Conservation (phyloP, 2,113 vertebrate genomes). For the Etheostoma cragini region DNA sequence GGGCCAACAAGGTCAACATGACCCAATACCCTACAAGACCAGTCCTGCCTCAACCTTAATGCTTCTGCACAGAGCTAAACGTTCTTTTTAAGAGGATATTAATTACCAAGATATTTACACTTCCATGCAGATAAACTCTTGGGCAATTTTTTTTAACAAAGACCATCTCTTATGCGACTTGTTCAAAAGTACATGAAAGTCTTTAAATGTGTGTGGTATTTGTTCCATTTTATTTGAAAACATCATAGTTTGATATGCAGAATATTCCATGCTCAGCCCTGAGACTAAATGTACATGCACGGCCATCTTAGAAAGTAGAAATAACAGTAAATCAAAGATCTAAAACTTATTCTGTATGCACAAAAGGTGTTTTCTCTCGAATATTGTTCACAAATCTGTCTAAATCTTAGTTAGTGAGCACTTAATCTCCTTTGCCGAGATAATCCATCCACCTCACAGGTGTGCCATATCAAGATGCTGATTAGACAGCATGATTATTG, state of each 20-base stretch:
- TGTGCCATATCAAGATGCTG: too few relatives aligned
- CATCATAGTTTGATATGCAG: conserved; percentile 11
- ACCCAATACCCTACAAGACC: conserved; percentile 36
- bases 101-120: conserved; percentile 2
- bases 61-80: conserved; percentile 39
- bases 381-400: too few relatives aligned
- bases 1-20: conserved; percentile 51
- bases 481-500: too few relatives aligned
- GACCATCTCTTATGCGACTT: background rate
- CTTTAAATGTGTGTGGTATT: conserved; percentile 1
- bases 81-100: conserved; percentile 35
- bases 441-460: too few relatives aligned
- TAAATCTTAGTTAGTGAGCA: too few relatives aligned
- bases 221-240: conserved; percentile 35
- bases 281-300: conserved; percentile 7
- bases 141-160: conserved; percentile 10
- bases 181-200: conserved; percentile 41
- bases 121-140: conserved; percentile 4
- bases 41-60: conserved; percentile 25
- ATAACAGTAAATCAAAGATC: background rate
- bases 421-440: too few relatives aligned
- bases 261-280: background rate
- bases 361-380: too few relatives aligned
- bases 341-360: too few relatives aligned
- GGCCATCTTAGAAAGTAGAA: conserved; percentile 55